Evolutionary conservation across 2,888 invertebrate species (phyloP).

Genomic region (Cybosia mesomella): DNA sequence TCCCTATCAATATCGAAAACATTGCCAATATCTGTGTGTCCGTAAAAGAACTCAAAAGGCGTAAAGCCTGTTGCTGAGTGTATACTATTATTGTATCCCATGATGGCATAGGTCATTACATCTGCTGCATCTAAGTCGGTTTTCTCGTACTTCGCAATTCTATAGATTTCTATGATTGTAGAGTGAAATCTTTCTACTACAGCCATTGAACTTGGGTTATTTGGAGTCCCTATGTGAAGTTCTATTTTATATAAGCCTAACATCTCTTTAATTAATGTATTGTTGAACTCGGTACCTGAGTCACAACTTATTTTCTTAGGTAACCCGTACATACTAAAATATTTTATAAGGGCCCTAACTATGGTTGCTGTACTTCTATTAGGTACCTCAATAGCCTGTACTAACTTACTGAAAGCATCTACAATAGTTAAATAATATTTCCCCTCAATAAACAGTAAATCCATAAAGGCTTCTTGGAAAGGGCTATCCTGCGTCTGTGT

Average conservation of each 20-base stretch:
- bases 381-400: constrained; percentile 44
- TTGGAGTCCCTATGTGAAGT: constrained; percentile 9
- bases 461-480: constrained; percentile 14
- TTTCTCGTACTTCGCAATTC: constrained; percentile 18
- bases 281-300: constrained; percentile 22
- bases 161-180: constrained; percentile 20
- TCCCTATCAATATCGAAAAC: too few relatives aligned
- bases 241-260: constrained; percentile 9
- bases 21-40: too few relatives aligned
- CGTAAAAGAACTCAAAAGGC: too few relatives aligned
- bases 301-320: constrained; percentile 18
- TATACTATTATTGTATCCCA: constrained; percentile 7
- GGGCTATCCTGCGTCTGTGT: constrained; percentile 42
- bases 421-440: constrained; percentile 11
- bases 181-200: constrained; percentile 13
- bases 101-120: constrained; percentile 12
- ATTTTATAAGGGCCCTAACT: constrained; percentile 20
- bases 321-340: constrained; percentile 19
- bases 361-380: constrained; percentile 35
- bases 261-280: too few relatives aligned
- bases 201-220: constrained; percentile 22
- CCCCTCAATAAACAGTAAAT: constrained; percentile 13
- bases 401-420: constrained; percentile 30
- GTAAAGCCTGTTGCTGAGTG: too few relatives aligned
- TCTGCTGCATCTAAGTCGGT: constrained; percentile 14